These are phyloP conservation scores for Brotula barbata DNA, from an alignment of 2,797 vertebrate species.

Conservation along the genomic window DNA sequence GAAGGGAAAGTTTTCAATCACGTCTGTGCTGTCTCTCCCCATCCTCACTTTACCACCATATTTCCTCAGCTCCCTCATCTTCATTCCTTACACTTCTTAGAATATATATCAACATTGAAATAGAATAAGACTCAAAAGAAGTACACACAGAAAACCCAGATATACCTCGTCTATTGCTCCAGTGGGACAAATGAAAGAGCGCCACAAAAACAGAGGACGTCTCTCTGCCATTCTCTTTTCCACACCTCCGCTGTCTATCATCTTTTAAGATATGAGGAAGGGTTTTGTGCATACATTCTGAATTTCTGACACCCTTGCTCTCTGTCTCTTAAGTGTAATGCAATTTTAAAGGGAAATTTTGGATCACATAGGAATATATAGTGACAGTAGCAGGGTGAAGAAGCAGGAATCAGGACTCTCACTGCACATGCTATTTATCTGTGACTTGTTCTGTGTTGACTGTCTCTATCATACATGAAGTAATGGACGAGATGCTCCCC, in stretches of 20 bases:
- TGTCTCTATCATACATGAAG: neutral
- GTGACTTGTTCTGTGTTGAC: neutral
- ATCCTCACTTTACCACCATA: neutral
- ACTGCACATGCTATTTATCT: neutral
- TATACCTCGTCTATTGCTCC: neutral
- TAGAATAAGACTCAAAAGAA: neutral
- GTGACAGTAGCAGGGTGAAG: constrained; percentile 1
- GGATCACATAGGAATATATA: constrained; percentile 20
- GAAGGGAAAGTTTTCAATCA: neutral
- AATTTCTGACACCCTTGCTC: constrained; percentile 1
- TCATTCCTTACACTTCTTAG: neutral
- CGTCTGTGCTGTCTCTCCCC: neutral
- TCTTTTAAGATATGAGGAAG: neutral
- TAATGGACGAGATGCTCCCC: neutral
- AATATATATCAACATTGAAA: neutral
- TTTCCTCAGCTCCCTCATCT: neutral
- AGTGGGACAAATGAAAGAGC: neutral
- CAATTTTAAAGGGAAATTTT: constrained; percentile 34
- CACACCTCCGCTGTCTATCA: constrained; percentile 5
- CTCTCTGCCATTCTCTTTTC: constrained; percentile 4
- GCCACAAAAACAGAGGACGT: neutral
- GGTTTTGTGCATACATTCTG: neutral
- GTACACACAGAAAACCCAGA: neutral
- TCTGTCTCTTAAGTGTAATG: constrained; percentile 5
- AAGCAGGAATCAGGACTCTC: neutral